Evolutionary conservation across 2,888 invertebrate species (phyloP).

Genomic region (Antheraea yamamai): DNA sequence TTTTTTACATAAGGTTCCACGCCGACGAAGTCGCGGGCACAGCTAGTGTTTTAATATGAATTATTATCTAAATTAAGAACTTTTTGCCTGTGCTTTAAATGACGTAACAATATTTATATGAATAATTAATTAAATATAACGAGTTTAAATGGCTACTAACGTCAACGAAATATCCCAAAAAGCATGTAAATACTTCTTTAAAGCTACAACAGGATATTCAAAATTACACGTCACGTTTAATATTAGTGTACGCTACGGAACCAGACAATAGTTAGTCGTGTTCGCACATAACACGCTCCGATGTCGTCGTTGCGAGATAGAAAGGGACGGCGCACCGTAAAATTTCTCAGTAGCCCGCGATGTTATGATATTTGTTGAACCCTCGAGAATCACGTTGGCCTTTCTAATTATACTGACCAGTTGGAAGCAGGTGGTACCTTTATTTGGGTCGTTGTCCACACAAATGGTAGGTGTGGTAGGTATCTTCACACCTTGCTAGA

Average conservation of each 20-base stretch:
- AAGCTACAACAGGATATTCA: neutral
- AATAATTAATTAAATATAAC: too few species aligned
- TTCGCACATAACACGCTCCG: neutral
- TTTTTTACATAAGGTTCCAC: too few species aligned
- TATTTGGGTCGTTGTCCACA: conserved; percentile 13
- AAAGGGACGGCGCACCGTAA: conserved; percentile 46
- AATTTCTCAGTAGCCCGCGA: conserved; percentile 70
- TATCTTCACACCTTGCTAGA: conserved; percentile 4
- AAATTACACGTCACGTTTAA: neutral
- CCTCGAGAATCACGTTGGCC: conserved; percentile 53
- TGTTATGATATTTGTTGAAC: conserved; percentile 56
- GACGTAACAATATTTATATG: too few species aligned
- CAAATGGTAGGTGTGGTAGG: conserved; percentile 12
- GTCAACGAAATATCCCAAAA: too few species aligned
- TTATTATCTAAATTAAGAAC: too few species aligned
- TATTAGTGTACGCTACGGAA: neutral
- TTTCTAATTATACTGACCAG: conserved; percentile 43
- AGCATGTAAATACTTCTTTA: neutral
- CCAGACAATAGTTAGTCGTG: neutral
- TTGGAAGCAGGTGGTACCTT: conserved; percentile 41
- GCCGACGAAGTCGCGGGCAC: too few species aligned
- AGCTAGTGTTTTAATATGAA: too few species aligned
- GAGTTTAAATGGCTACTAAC: too few species aligned
- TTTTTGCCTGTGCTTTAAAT: too few species aligned
- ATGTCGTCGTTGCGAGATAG: conserved; percentile 26